Evolutionary conservation across 2,888 invertebrate genomes (phyloP), one percentile per base, ranked within the genome.

Genomic region (Drosophila kokeensis): DNA sequence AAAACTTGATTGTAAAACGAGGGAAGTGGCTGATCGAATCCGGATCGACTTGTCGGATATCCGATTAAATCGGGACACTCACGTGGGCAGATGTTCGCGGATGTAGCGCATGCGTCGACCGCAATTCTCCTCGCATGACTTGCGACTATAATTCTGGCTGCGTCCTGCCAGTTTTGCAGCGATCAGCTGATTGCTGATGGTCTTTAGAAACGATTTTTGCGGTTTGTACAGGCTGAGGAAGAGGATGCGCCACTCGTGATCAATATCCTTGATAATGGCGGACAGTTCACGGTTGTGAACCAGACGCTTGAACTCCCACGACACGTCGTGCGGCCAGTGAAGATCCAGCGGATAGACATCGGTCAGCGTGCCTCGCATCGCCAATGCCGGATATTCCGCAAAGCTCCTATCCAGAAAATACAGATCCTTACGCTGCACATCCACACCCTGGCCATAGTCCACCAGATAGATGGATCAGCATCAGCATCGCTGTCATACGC

Each of bases 81-180:
- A 70, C 76, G 60, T 68, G 29, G 78, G 76, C 27, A 79, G 53
- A 2, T 38, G 50, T 32, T 82, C 76, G 1, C 81, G 65, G 18
- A 82, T 42, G 32, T 76, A 82, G 7, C 78, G 76, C 8, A 72
- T 1, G 1, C 81, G 64, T 4, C 54, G 58, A 1, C 79, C 83
- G 8, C 30, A 49, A 30, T 73, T 45, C 1, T 11, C 29, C 0
- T 21, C 6, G 0, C 70, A 49, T 2, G 5, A 0, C 13, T 11
- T 0, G 2, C 15, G 1, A 15, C 5, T 52, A 8, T 60, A 83
- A 8, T 81, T 64, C 0, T 11, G 1, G 13, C 76, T 79, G 2
- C 8, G 32, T 4, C 64, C 79, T 0, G 82, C 81, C 36, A 67
- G 11, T 2, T 50, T 27, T 0, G 38, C 54, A 0, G 49, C n/a